Conservation (phyloP, 2,797 vertebrate genomes). For the Melanotaenia pygmaea region DNA sequence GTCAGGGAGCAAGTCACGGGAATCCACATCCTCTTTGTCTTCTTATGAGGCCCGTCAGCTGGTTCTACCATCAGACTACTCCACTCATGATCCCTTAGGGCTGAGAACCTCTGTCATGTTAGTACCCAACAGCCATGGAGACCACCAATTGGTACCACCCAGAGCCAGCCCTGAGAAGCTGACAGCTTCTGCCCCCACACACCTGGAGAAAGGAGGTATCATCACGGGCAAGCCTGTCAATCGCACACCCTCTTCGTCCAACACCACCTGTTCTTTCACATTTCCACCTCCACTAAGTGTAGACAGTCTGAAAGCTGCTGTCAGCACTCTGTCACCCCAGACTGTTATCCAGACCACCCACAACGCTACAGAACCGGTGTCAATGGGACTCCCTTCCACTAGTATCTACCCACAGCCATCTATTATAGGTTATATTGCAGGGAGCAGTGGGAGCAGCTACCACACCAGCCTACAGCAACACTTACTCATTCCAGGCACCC, state of each 20-base stretch:
- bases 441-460: conserved; percentile 82
- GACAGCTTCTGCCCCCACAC: conserved; percentile 82
- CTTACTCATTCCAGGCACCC: conserved; percentile 93
- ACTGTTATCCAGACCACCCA: conserved; percentile 96
- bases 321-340: conserved; percentile 88
- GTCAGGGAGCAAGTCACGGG: conserved; percentile 72
- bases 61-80: conserved; percentile 89
- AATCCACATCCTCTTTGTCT: conserved; percentile 53
- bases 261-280: conserved; percentile 84
- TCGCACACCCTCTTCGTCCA: conserved; percentile 82
- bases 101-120: conserved; percentile 92
- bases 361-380: conserved; percentile 89
- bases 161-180: conserved; percentile 84
- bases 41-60: conserved; percentile 90
- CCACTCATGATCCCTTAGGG: conserved; percentile 85
- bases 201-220: conserved; percentile 88
- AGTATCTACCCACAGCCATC: conserved; percentile 92
- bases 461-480: conserved; percentile 91
- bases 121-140: conserved; percentile 90
- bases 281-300: conserved; percentile 85
- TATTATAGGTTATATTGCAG: conserved; percentile 93
- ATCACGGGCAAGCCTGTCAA: conserved; percentile 88
- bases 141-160: conserved; percentile 82
- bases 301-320: conserved; percentile 85
- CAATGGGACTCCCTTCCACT: conserved; percentile 88